phyloP scores from a whole-genome alignment of 1,140 invertebrate genomes.

The Gonatopus flavifemur region DNA sequence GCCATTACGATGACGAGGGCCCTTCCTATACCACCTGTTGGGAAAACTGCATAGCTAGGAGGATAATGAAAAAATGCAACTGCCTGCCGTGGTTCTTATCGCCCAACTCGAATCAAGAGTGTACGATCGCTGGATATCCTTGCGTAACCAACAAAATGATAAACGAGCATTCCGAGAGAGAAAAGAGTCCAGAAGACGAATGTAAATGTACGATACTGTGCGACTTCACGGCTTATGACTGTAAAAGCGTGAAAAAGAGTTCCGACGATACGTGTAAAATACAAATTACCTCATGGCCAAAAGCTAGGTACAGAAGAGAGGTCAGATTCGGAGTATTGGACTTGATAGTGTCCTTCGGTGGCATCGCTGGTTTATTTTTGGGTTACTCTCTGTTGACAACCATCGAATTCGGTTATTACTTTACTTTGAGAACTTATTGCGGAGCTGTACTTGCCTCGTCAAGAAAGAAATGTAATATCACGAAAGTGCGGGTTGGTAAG shows the following conservation, averaged over 20 bases:
- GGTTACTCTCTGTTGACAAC: slow-evolving; percentile 74
- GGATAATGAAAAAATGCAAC: not conserved
- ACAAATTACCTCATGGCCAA: slow-evolving; percentile 61
- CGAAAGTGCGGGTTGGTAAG: slow-evolving; percentile 6
- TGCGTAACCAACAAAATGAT: too few relatives aligned
- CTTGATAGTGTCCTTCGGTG: slow-evolving; percentile 66
- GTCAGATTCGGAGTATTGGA: slow-evolving; percentile 79
- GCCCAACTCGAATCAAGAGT: slow-evolving; percentile 1
- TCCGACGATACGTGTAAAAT: not conserved
- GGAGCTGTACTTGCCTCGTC: slow-evolving; percentile 28
- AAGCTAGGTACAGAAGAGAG: slow-evolving; percentile 72
- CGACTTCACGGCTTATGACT: slow-evolving; percentile 15
- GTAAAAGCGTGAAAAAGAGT: not conserved
- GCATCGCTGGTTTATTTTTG: slow-evolving; percentile 74
- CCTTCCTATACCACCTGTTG: slow-evolving; percentile 1
- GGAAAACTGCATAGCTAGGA: not conserved
- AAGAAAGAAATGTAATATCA: slow-evolving; percentile 9
- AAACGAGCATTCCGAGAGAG: too few relatives aligned
- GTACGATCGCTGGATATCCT: not conserved
- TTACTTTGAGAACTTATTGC: slow-evolving; percentile 69
- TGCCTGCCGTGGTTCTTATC: slow-evolving; percentile 16
- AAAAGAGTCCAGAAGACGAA: too few relatives aligned
- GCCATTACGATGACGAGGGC: slow-evolving; percentile 7
- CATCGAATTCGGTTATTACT: slow-evolving; percentile 74
- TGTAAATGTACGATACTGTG: slow-evolving; percentile 23